Percentiles rank a stretch among this genome's conserved stretches.
Conservation (phyloP, 1,140 invertebrate genomes). For the Bombus impatiens region DNA sequence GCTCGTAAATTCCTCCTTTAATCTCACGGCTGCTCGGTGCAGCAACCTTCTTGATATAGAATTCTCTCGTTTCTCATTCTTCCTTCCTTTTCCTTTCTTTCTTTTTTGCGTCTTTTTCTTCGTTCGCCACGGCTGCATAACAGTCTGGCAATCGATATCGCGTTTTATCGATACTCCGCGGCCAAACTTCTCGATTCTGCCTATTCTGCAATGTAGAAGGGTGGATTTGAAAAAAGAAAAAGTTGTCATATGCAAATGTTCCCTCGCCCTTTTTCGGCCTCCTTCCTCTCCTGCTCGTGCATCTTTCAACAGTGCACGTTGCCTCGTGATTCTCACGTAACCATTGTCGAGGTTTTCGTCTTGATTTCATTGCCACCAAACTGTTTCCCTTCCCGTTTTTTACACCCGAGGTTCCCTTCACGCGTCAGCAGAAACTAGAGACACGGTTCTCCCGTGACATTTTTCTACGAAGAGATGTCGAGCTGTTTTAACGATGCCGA, state of each 20-base stretch:
- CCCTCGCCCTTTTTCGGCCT: neutral
- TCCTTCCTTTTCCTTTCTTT: neutral
- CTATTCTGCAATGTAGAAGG: neutral
- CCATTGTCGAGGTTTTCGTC: neutral
- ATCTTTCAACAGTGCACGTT: conserved; percentile 28
- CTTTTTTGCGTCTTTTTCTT: neutral
- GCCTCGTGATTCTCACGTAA: neutral
- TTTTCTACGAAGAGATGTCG: too few relatives aligned
- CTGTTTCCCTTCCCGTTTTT: too few relatives aligned
- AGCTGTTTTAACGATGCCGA: too few relatives aligned
- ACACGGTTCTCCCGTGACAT: too few relatives aligned
- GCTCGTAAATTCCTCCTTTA: conserved; percentile 27
- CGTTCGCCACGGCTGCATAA: neutral
- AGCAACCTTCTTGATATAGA: neutral
- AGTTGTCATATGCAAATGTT: conserved; percentile 14
- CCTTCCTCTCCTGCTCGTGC: neutral
- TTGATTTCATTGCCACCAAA: conserved; percentile 20
- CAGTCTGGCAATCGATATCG: conserved; percentile 21
- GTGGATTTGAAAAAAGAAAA: neutral
- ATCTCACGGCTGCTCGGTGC: conserved; percentile 4
- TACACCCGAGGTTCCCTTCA: neutral
- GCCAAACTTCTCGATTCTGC: neutral
- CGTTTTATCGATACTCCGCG: conserved; percentile 11
- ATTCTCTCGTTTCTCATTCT: neutral
- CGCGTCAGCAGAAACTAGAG: neutral